These are phyloP conservation scores for Papilio dardanus DNA, from an alignment of 1,140 invertebrate species.

Conservation along the genomic window DNA sequence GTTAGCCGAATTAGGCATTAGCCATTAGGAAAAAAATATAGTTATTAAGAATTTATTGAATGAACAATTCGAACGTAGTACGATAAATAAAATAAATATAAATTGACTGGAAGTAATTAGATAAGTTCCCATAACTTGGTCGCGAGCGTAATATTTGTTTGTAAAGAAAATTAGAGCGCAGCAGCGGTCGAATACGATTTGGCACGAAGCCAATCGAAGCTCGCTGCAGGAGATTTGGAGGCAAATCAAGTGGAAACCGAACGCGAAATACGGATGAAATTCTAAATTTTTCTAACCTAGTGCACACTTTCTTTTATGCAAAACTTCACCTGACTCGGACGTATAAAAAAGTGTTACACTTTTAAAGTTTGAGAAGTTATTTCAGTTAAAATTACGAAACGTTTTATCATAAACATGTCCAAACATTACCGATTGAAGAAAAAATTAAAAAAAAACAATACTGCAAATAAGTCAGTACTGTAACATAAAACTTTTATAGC, in stretches of 20 bases:
- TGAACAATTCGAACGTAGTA: not conserved
- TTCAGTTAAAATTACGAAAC: too few species aligned
- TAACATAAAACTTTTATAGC: too few species aligned
- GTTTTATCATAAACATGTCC: too few species aligned
- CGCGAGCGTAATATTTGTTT: conserved; percentile 59
- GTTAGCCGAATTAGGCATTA: too few species aligned
- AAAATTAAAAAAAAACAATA: too few species aligned
- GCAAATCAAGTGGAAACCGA: conserved; percentile 68
- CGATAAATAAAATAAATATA: not conserved
- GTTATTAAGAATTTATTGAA: not conserved
- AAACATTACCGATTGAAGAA: too few species aligned
- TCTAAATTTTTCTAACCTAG: conserved; percentile 10
- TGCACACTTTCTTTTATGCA: not conserved
- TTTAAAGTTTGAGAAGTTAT: too few species aligned
- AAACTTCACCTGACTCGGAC: not conserved
- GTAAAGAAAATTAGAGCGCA: conserved; percentile 66
- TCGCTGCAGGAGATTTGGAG: conserved; percentile 50
- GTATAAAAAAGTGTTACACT: not conserved
- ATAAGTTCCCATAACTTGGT: conserved; percentile 43
- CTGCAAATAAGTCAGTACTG: too few species aligned
- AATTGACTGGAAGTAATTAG: conserved; percentile 32
- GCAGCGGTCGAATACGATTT: conserved; percentile 59
- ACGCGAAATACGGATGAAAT: conserved; percentile 47
- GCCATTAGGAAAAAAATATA: too few species aligned
- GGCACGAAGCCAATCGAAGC: conserved; percentile 59